Conservation (phyloP, 1,140 invertebrate species). For the Drosophila neocordata region DNA sequence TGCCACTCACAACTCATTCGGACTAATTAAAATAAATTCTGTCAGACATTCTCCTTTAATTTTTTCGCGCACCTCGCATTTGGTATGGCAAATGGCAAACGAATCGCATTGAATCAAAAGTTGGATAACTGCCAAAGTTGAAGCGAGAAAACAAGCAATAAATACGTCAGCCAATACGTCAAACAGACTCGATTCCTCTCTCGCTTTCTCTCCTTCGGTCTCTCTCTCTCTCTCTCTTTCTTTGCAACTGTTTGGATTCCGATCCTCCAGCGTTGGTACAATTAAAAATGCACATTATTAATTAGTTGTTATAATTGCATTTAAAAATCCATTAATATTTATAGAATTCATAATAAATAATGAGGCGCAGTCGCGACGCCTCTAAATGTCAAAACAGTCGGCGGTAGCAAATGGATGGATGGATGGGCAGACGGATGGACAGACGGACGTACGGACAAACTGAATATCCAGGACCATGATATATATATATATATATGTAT, state of each 20-base stretch:
- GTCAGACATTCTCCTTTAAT: conserved; percentile 81
- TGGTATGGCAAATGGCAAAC: conserved; percentile 8
- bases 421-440: neutral
- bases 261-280: conserved; percentile 24
- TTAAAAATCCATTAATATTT: conserved; percentile 83
- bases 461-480: neutral
- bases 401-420: conserved; percentile 4
- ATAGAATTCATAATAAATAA: conserved; percentile 83
- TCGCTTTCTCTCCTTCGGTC: neutral
- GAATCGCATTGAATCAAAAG: conserved; percentile 30
- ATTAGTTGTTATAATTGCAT: conserved; percentile 83
- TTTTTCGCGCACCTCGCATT: conserved; percentile 73
- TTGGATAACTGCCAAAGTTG: conserved; percentile 18
- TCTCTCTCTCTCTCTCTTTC: neutral
- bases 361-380: conserved; percentile 68
- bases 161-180: conserved; percentile 81
- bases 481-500: neutral
- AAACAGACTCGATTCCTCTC: conserved; percentile 29
- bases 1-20: conserved; percentile 67
- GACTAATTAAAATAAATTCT: conserved; percentile 82
- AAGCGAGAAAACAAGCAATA: conserved; percentile 82
- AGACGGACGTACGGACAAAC: neutral
- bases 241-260: neutral
- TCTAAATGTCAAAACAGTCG: conserved; percentile 71
- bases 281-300: conserved; percentile 82